A percentile compares a stretch with the other conserved stretches of the same genome.
Conservation (phyloP, 2,113 vertebrate species). For the Oriolus oriolus region DNA sequence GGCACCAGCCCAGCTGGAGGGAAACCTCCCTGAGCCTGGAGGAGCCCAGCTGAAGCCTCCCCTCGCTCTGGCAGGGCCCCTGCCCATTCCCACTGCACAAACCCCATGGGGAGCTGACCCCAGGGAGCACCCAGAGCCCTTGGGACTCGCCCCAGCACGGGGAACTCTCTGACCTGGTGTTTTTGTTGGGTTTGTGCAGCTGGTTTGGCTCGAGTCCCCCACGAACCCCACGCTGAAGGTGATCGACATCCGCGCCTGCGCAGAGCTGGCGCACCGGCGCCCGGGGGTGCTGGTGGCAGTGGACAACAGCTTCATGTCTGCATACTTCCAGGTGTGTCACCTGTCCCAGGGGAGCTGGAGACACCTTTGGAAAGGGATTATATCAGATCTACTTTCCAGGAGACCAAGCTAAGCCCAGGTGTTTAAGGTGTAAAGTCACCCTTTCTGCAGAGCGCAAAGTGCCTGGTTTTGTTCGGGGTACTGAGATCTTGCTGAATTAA, state of each 20-base stretch:
- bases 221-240: slow-evolving; percentile 90
- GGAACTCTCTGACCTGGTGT: neutral
- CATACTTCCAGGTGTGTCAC: slow-evolving; percentile 89
- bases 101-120: neutral
- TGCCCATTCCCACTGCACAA: neutral
- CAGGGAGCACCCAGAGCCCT: neutral
- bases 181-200: slow-evolving; percentile 65
- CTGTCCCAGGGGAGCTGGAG: neutral
- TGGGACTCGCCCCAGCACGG: neutral
- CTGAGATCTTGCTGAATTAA: neutral
- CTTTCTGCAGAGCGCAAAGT: neutral
- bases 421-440: neutral
- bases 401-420: neutral
- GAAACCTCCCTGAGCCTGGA: neutral
- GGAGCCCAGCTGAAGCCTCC: neutral
- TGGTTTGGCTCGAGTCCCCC: slow-evolving; percentile 92
- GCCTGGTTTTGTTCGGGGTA: neutral
- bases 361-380: neutral
- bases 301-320: slow-evolving; percentile 96
- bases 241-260: slow-evolving; percentile 84
- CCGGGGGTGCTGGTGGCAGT: slow-evolving; percentile 84
- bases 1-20: neutral
- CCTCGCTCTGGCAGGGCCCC: neutral
- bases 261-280: slow-evolving; percentile 71
- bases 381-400: neutral